Base-by-base conservation (phyloP, 2,797 vertebrate genomes). In the Orientallactaga sibirica region DNA sequence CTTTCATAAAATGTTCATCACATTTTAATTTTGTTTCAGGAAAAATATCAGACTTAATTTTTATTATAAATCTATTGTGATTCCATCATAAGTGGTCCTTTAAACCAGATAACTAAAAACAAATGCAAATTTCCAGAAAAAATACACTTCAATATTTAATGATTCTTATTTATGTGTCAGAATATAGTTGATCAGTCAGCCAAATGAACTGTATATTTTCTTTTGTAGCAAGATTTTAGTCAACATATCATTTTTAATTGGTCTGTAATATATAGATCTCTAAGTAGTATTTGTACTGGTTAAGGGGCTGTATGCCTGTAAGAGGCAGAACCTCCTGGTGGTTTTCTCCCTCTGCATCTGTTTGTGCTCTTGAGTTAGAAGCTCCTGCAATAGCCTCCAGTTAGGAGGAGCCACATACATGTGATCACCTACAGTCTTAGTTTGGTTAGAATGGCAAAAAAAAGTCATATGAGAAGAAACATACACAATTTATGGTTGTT, bases 391-490 rank as follows among this genome's bases (percentile, higher is more conserved):
- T 2, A 75, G 14, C 12, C 58, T 75, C 7, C 5, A 83, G n/a
- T 74, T 93, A 80, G 41, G 19, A 86, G 62, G 33, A 93, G 76
- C 25, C 64, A 24, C 43, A 76, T 43, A 74, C 12, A 37, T 58
- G 16, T 87, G 66, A 88, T 8, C 43, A 75, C 70, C 12, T 82
- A 74, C 0, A 87, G 24, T 67, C 9, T 25, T 70, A 10, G 78
- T 22, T 37, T 73, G 15, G 52, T 86, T 92, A 67, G 58, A 91
- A 52, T 37, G n/a, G 4, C 43, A 90, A 90, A 80, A 92, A 92
- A 20, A 15, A 24, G 11, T 81, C 24, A 62, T 66, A 79, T 22
- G 66, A 41, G 81, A 70, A 91, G 43, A 94, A 92, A 82, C 33
- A 67, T 43, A 89, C 5, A 66, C 76, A 68, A 73, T 76, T 88